Conservation (phyloP, 2,888 invertebrate genomes). For the Andrena camellia region DNA sequence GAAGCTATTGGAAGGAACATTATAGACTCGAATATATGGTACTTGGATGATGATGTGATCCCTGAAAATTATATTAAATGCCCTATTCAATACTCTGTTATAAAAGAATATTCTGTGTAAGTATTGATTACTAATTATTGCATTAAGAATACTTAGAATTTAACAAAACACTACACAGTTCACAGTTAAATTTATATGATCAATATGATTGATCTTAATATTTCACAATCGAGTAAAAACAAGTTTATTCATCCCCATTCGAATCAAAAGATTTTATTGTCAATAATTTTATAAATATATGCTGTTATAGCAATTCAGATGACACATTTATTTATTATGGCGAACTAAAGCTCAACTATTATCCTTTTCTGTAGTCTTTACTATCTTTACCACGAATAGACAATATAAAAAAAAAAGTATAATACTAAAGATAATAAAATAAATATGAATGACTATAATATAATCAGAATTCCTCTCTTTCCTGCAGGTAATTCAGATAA, state of each 20-base stretch:
- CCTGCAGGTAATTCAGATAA: slow-evolving; percentile 65
- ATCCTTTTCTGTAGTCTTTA: neutral
- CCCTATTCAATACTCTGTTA: no score
- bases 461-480: slow-evolving; percentile 28
- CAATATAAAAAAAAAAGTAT: neutral
- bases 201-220: neutral
- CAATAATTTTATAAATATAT: neutral
- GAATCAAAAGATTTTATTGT: neutral
- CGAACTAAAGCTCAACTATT: no score
- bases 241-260: neutral
- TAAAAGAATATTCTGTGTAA: no score
- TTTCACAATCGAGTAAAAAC: neutral
- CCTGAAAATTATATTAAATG: no score
- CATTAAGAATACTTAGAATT: neutral
- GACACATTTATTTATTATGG: neutral
- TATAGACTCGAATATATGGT: slow-evolving; percentile 15
- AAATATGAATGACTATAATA: neutral
- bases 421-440: no score
- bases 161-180: neutral
- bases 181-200: no score
- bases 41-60: neutral
- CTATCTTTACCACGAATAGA: neutral
- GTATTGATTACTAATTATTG: no score
- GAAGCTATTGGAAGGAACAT: slow-evolving; percentile 5
- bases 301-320: neutral